A percentile compares a stretch with the other conserved stretches of the same genome.
Conservation (phyloP, 1,140 invertebrate species). For the Brachionus angularis region DNA sequence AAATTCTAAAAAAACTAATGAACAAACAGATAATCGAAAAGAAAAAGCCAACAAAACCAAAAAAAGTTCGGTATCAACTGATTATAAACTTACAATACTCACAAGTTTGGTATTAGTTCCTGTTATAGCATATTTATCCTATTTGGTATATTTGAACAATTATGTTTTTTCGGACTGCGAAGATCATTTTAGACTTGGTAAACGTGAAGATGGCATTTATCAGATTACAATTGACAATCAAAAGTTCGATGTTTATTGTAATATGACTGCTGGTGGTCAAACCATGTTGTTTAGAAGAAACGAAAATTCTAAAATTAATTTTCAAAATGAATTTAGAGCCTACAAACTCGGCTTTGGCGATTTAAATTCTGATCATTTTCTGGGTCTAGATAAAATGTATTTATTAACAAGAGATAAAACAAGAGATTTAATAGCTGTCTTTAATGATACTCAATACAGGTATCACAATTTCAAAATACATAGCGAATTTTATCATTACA, state of each 20-base stretch:
- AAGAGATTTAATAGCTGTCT: slow-evolving; percentile 10
- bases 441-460: slow-evolving; percentile 29
- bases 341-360: slow-evolving; percentile 39
- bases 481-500: slow-evolving; percentile 35
- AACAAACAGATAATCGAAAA: too few species aligned
- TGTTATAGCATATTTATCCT: slow-evolving; percentile 12
- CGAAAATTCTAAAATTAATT: neutral
- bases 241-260: slow-evolving; percentile 33
- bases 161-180: slow-evolving; percentile 8
- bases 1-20: too few species aligned
- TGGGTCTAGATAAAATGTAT: slow-evolving; percentile 30
- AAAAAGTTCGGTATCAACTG: neutral
- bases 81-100: slow-evolving; percentile 28
- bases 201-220: slow-evolving; percentile 27
- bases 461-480: neutral
- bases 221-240: slow-evolving; percentile 2
- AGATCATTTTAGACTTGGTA: slow-evolving; percentile 26
- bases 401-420: slow-evolving; percentile 12
- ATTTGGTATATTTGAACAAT: slow-evolving; percentile 5
- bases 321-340: neutral
- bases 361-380: slow-evolving; percentile 32
- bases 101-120: slow-evolving; percentile 16
- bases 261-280: slow-evolving; percentile 28
- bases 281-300: slow-evolving; percentile 18
- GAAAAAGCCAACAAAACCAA: too few species aligned